Evolutionary conservation across 2,113 vertebrate species (phyloP).

Genomic region (Prolemur simus): DNA sequence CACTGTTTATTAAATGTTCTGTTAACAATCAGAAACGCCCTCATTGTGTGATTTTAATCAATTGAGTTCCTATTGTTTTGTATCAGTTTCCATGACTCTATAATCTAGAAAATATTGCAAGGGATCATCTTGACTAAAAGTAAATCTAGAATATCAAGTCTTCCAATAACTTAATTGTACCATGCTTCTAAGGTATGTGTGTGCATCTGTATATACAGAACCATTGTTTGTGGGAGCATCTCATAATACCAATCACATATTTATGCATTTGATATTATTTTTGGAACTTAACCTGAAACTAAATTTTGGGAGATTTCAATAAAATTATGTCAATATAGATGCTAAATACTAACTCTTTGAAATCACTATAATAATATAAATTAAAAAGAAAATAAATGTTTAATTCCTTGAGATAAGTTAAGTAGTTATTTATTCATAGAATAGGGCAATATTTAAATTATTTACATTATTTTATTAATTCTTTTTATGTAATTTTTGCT

Average conservation of each 20-base stretch:
- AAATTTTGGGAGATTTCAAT: not conserved
- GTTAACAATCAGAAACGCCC: not conserved
- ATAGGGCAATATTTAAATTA: not conserved
- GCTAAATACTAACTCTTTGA: not conserved
- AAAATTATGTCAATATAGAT: not conserved
- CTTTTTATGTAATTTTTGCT: not conserved
- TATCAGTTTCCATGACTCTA: not conserved
- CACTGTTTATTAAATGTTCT: not conserved
- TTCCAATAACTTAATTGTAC: not conserved
- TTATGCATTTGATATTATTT: not conserved
- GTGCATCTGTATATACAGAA: too few species aligned
- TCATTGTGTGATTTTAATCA: not conserved
- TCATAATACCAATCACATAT: not conserved
- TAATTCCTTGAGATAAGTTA: not conserved
- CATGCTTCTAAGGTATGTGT: not conserved
- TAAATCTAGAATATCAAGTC: not conserved
- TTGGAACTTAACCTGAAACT: not conserved
- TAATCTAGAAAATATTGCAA: not conserved
- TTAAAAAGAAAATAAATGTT: not conserved
- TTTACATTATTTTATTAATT: not conserved
- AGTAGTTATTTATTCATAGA: too few species aligned
- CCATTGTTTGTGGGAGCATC: too few species aligned
- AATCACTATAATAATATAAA: not conserved
- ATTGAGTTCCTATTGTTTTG: not conserved
- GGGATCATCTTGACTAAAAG: not conserved